Base-by-base conservation (phyloP, 1,140 invertebrate genomes). In the Nasonia longicornis region DNA sequence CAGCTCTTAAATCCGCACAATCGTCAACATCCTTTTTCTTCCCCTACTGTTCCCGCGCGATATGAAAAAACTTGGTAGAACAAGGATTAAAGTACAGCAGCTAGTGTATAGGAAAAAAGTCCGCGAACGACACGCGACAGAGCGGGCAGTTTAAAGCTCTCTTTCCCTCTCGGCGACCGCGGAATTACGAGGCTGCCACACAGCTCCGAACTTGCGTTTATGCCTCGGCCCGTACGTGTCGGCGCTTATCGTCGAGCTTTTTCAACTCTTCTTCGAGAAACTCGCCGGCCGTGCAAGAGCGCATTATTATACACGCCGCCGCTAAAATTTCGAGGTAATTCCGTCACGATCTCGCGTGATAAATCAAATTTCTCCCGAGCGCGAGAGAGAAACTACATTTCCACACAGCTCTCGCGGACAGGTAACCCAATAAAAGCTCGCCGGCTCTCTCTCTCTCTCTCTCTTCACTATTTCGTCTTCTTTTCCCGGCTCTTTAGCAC, bases 61-160 rank as follows among this genome's bases (percentile, higher is more conserved):
- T 81, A 81, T 81, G 75, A 82, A 82, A 78, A 82, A 82, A 82
- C 80, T 82, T 77, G 52, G 69, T 35, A 31, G 72, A 81, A 81
- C 48, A 73, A n/a, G 69, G 80, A 82, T 82, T 77, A 82, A 81
- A 82, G 58, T 48, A 29, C 6, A 67, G 38, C 31, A 42, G 8
- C 38, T 16, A 16, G 16, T 52, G 16, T n/a, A 58, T 58, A 67
- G 22, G 20, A 67, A 29, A 67, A 67, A 67, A 67, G 22, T 66
- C 26, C 11, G 64, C n/a, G 64, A 48, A 16, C 45, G 12, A 48
- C 12, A 42, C 38, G 14, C 8, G 35, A 3, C 45, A 26, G 26
- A 8, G 26, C 12, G 48, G 31, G 69, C 31, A 71, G 77, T 71
- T 79, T 79, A 63, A 77, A 77, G 76, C 76, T 52, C 69, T 71